phyloP scores from a whole-genome alignment of 2,113 vertebrate genomes.

The Leptobrachium ailaonicum region DNA sequence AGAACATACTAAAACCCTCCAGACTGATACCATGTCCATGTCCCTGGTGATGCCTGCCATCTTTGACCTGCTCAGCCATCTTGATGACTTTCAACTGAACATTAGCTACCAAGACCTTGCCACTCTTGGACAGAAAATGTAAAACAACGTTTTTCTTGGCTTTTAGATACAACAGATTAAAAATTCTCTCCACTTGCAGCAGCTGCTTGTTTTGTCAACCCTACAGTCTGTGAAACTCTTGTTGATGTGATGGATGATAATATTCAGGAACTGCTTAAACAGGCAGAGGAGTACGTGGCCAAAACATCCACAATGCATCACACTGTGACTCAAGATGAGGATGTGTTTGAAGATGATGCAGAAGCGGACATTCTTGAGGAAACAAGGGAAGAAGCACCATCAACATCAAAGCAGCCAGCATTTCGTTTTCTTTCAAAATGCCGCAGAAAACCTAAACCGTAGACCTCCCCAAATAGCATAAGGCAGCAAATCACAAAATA shows the following conservation, averaged over 20 bases:
- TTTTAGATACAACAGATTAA: neutral
- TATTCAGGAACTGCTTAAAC: neutral
- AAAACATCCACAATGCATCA: neutral
- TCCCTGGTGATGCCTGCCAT: neutral
- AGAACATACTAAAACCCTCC: neutral
- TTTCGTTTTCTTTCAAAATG: neutral
- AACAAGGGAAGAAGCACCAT: neutral
- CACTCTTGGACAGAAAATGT: neutral
- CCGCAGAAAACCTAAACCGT: neutral
- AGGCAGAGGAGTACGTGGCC: neutral
- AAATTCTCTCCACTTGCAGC: neutral
- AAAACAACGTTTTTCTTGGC: neutral
- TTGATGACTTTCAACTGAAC: neutral
- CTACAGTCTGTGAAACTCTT: neutral
- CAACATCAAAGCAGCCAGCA: slow-evolving; percentile 1
- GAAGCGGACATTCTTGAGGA: neutral
- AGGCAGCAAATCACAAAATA: neutral
- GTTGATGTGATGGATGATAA: neutral
- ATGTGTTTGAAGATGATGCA: neutral
- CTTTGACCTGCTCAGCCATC: slow-evolving; percentile 2
- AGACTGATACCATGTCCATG: neutral
- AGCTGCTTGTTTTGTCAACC: neutral
- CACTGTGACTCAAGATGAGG: neutral
- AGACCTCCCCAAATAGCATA: neutral
- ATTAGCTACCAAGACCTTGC: neutral